Evolutionary conservation across 1,140 invertebrate genomes (phyloP).

Genomic region (Pachypeltis micranthus): DNA sequence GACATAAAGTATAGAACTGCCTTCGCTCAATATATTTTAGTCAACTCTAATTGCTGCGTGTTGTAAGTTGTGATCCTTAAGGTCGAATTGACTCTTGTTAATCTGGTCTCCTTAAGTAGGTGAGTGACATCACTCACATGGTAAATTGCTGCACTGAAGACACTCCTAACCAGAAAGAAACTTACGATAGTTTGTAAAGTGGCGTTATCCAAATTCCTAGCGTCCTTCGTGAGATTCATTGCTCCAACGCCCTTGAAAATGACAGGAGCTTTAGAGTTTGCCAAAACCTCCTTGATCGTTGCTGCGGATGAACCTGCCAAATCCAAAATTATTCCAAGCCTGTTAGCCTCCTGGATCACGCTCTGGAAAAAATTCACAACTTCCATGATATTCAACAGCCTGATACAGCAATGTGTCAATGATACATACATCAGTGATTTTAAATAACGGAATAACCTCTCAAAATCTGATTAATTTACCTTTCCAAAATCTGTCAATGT

Average conservation of each 20-base stretch:
- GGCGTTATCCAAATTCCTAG: background rate
- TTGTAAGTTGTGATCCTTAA: no score
- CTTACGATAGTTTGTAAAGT: background rate
- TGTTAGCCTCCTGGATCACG: background rate
- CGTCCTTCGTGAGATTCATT: background rate
- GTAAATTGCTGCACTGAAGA: no score
- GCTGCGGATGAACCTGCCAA: background rate
- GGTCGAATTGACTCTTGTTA: no score
- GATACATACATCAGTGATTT: no score
- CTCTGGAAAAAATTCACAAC: background rate
- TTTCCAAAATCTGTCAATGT: no score
- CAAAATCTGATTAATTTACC: no score
- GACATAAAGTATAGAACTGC: background rate
- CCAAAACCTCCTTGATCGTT: background rate
- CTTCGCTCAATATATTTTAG: background rate
- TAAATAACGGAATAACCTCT: no score
- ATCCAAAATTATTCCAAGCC: background rate
- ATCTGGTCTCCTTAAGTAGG: no score
- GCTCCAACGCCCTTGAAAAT: background rate
- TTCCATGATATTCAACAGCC: background rate
- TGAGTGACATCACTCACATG: no score
- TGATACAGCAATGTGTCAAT: background rate
- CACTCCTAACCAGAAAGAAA: no score
- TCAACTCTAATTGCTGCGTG: background rate
- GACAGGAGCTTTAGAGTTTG: background rate